These are phyloP conservation scores for Steromphala cineraria DNA, from an alignment of 2,888 invertebrate genomes.

Conservation along the genomic window DNA sequence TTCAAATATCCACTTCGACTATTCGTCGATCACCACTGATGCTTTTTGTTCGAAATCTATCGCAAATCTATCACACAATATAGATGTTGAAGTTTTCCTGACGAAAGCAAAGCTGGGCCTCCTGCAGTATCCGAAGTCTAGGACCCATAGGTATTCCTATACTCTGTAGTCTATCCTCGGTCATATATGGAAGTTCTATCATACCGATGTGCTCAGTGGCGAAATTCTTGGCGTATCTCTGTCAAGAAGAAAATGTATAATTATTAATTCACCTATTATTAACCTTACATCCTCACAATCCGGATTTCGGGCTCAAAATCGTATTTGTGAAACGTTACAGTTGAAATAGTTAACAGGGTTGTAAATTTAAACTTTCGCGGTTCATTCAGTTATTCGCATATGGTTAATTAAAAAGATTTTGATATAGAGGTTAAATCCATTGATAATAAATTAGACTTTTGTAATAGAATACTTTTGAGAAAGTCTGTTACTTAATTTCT, in stretches of 20 bases:
- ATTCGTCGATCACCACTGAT: too few species aligned
- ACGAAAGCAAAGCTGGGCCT: slow-evolving; percentile 76
- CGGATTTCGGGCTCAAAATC: too few species aligned
- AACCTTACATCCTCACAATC: too few species aligned
- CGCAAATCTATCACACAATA: slow-evolving; percentile 50
- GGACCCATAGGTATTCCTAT: slow-evolving; percentile 94
- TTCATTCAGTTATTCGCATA: background rate
- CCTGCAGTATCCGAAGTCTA: slow-evolving; percentile 89
- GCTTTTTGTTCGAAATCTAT: background rate
- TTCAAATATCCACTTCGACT: too few species aligned
- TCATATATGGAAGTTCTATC: slow-evolving; percentile 92
- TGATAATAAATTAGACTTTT: too few species aligned
- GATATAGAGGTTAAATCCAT: too few species aligned
- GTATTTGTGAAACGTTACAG: too few species aligned
- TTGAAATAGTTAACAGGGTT: too few species aligned
- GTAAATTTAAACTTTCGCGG: too few species aligned
- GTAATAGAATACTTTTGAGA: too few species aligned
- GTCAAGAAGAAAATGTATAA: slow-evolving; percentile 48
- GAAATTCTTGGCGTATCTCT: slow-evolving; percentile 91
- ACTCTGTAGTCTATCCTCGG: slow-evolving; percentile 89
- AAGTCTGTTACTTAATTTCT: background rate
- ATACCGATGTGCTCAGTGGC: slow-evolving; percentile 89
- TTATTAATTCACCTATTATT: too few species aligned
- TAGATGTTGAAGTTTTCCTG: slow-evolving; percentile 71
- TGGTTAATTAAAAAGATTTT: background rate